A percentile compares a stretch with the other conserved stretches of the same genome.
Evolutionary conservation across 2,797 vertebrate species (phyloP).

Genomic region (Buceros bicornis): DNA sequence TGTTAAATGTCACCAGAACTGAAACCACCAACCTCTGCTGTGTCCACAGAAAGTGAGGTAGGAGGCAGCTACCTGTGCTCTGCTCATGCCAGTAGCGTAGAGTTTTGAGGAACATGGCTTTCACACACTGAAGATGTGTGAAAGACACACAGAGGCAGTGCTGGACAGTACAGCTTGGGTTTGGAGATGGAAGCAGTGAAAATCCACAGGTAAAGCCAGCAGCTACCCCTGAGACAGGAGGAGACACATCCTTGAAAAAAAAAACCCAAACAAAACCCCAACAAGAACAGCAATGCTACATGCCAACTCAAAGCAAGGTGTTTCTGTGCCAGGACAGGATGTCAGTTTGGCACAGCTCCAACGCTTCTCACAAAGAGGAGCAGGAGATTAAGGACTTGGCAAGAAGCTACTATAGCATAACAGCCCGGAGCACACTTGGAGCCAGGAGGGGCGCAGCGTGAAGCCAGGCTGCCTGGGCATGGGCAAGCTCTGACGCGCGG

Average conservation of each 20-base stretch:
- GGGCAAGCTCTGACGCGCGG: neutral
- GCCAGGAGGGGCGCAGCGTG: neutral
- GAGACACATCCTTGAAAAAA: neutral
- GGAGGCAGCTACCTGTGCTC: neutral
- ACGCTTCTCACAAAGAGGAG: neutral
- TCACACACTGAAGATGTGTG: fast-evolving
- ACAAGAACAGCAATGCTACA: neutral
- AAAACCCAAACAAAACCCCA: neutral
- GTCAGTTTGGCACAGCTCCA: neutral
- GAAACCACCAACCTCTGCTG: neutral
- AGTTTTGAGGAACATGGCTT: neutral
- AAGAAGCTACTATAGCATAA: neutral
- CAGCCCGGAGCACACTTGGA: neutral
- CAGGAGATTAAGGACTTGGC: neutral
- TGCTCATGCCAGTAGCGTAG: neutral
- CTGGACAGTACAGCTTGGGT: neutral
- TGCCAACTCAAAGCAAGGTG: fast-evolving
- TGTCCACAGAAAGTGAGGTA: no score
- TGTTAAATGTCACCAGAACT: neutral
- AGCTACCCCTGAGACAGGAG: neutral
- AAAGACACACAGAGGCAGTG: neutral
- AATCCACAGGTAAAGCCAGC: neutral
- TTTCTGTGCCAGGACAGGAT: neutral
- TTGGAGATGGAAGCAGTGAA: neutral
- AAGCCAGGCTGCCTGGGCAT: neutral